Conservation (phyloP, 2,113 vertebrate species). For the Suricata suricatta region DNA sequence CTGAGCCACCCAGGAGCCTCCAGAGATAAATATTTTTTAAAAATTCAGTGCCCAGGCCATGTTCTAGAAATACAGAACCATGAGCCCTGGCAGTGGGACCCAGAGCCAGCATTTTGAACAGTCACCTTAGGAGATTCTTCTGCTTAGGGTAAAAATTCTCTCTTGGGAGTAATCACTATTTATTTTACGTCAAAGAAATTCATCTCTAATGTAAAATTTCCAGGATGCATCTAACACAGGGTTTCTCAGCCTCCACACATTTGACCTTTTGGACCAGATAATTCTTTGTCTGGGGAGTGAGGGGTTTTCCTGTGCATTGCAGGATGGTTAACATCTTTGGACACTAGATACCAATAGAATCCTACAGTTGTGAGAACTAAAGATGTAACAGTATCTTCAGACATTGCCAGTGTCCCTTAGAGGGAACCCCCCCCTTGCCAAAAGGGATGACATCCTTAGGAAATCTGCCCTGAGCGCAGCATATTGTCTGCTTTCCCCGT, state of each 20-base stretch:
- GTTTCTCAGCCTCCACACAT: not conserved
- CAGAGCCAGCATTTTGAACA: not conserved
- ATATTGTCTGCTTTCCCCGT: fast-evolving
- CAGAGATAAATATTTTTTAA: too few relatives aligned
- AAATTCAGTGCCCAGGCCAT: not conserved
- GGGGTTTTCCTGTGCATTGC: not conserved
- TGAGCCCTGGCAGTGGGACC: too few relatives aligned
- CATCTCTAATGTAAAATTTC: not conserved
- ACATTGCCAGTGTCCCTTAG: not conserved
- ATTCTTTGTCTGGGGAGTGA: not conserved
- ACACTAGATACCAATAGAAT: not conserved
- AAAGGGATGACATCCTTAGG: not conserved
- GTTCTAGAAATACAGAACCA: not conserved
- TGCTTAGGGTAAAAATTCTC: not conserved
- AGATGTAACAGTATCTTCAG: not conserved
- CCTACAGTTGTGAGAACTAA: not conserved
- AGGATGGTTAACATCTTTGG: not conserved
- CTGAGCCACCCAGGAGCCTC: too few relatives aligned
- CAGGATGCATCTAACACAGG: not conserved
- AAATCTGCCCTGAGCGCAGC: not conserved
- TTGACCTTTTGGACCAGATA: not conserved
- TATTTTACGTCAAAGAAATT: not conserved
- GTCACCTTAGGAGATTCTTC: not conserved
- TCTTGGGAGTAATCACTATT: not conserved
- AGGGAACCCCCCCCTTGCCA: not conserved